Evolutionary conservation across 2,797 vertebrate species (phyloP).

Genomic region (Ptychadena robeensis): DNA sequence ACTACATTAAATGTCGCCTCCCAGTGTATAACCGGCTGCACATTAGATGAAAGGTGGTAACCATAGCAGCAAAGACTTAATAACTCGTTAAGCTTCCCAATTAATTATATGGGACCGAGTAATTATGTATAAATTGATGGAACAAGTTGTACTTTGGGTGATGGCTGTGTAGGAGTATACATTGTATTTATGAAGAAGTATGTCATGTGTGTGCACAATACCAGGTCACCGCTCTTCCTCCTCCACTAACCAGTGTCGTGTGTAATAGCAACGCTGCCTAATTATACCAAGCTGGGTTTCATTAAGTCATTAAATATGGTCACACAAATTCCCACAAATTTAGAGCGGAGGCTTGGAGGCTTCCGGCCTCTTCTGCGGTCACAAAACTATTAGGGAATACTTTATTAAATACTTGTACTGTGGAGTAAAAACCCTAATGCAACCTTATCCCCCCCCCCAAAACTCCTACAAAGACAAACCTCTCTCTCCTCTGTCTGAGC

Average conservation of each 20-base stretch:
- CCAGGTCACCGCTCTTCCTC: constrained; percentile 14
- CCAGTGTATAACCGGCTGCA: not conserved
- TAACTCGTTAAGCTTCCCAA: constrained; percentile 32
- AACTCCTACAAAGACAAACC: too few relatives aligned
- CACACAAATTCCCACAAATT: too few relatives aligned
- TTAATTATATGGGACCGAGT: constrained; percentile 37
- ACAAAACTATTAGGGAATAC: too few relatives aligned
- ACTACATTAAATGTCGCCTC: not conserved
- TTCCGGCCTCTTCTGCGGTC: too few relatives aligned
- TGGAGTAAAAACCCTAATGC: too few relatives aligned
- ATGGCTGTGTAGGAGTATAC: constrained; percentile 47
- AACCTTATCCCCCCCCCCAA: too few relatives aligned
- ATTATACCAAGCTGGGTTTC: not conserved
- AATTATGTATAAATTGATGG: constrained; percentile 44
- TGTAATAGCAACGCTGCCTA: not conserved
- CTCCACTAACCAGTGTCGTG: not conserved
- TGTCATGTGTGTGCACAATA: constrained; percentile 37
- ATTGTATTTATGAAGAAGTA: constrained; percentile 37
- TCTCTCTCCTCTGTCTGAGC: too few relatives aligned
- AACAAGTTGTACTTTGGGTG: constrained; percentile 33
- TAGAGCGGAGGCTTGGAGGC: too few relatives aligned
- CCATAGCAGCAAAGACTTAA: constrained; percentile 43
- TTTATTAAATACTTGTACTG: too few relatives aligned
- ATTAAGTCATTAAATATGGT: not conserved
- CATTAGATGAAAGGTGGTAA: constrained; percentile 24